phyloP scores from a whole-genome alignment of 1,140 invertebrate species.

The Drosophila littoralis region DNA sequence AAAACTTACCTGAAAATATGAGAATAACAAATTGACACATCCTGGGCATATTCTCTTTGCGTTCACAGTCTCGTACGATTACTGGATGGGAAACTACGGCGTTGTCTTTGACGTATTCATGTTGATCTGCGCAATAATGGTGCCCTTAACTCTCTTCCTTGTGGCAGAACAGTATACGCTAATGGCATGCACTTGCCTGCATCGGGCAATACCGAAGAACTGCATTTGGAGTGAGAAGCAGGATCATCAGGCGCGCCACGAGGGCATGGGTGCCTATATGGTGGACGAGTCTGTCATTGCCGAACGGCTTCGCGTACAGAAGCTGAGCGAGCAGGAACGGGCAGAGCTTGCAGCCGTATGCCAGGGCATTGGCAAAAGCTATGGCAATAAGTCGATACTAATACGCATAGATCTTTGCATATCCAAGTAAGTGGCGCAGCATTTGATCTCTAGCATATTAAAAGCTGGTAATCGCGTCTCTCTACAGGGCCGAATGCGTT shows the following conservation, averaged over 20 bases:
- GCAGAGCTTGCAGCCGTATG: conserved; percentile 9
- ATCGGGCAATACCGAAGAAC: not conserved
- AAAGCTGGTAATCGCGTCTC: not conserved
- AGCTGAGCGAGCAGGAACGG: conserved; percentile 15
- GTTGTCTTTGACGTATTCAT: not conserved
- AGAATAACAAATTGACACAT: too few species aligned
- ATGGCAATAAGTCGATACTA: conserved; percentile 11
- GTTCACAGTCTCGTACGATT: conserved; percentile 11
- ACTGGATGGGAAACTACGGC: not conserved
- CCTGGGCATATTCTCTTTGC: not conserved
- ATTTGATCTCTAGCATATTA: too few species aligned
- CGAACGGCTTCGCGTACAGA: conserved; percentile 20
- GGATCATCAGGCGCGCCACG: not conserved
- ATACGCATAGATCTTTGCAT: conserved; percentile 45
- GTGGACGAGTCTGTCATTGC: conserved; percentile 30
- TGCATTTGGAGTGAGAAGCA: not conserved
- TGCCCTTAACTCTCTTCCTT: not conserved
- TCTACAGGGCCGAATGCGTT: conserved; percentile 51
- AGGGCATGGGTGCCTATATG: too few species aligned
- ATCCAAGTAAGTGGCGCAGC: conserved; percentile 33
- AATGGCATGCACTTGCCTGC: not conserved
- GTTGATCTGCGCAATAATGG: rapidly evolving
- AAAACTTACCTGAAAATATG: too few species aligned
- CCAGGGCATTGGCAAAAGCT: conserved; percentile 3
- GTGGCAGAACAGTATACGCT: conserved; percentile 10